Conservation (phyloP, 2,797 vertebrate species). For the Muraenolepis orangiensis region DNA sequence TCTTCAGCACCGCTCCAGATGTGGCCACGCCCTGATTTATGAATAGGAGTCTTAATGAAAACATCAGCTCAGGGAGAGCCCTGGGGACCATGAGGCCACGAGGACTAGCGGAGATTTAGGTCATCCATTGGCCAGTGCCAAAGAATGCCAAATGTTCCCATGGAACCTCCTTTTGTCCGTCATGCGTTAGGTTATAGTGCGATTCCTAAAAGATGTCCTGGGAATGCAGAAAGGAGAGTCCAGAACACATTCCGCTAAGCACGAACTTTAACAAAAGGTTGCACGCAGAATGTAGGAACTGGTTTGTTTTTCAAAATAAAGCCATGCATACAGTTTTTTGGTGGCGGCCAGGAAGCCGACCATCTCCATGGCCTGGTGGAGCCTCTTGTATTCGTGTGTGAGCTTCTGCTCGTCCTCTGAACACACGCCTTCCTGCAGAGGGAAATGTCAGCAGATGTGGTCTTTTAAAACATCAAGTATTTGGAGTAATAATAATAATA, state of each 20-base stretch:
- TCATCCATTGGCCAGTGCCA: not conserved
- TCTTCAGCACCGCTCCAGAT: too few relatives aligned
- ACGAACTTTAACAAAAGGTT: not conserved
- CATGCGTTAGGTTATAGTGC: not conserved
- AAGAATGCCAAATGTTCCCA: not conserved
- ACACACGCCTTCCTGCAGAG: conserved; percentile 78
- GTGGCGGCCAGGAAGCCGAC: conserved; percentile 93
- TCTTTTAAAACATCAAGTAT: not conserved
- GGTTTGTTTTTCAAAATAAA: not conserved
- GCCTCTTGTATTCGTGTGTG: conserved; percentile 82
- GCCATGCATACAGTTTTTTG: conserved; percentile 83
- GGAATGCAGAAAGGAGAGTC: not conserved
- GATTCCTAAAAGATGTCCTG: not conserved
- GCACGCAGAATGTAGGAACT: not conserved
- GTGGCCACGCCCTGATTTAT: not conserved
- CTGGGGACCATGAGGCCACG: not conserved
- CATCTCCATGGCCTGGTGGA: conserved; percentile 99
- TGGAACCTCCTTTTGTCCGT: not conserved
- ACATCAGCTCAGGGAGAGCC: not conserved
- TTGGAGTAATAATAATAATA: not conserved
- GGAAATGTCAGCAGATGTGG: not conserved
- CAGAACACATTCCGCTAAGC: not conserved
- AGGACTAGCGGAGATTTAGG: not conserved
- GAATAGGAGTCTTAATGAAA: not conserved
- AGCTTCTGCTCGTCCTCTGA: conserved; percentile 83